phyloP scores from a whole-genome alignment of 2,113 vertebrate species.

The rat (Rattus norvegicus) region DNA sequence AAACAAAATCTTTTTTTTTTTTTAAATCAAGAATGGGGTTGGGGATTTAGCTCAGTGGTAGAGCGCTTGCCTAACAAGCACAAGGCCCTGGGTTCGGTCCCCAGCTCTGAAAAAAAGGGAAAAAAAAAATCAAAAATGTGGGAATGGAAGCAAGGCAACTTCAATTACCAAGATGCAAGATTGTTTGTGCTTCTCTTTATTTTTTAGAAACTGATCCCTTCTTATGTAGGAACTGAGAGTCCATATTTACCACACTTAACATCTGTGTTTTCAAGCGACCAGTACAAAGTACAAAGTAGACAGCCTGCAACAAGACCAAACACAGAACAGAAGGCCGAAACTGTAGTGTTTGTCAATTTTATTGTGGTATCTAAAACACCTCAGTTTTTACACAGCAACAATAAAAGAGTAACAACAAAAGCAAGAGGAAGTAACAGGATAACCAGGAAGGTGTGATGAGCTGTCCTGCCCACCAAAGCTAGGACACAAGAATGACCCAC shows the following conservation, averaged over 20 bases:
- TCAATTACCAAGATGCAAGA: neutral
- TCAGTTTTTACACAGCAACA: slow-evolving; percentile 34
- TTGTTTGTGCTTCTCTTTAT: neutral
- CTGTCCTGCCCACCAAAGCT: neutral
- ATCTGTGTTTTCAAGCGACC: neutral
- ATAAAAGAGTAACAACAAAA: neutral
- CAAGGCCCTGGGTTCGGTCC: too few relatives aligned
- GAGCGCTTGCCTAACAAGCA: too few relatives aligned
- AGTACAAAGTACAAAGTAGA: neutral
- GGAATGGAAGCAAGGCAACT: neutral
- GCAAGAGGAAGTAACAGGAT: neutral
- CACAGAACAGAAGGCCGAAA: slow-evolving; percentile 53
- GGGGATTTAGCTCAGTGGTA: too few relatives aligned
- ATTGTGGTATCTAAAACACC: slow-evolving; percentile 50
- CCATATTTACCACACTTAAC: neutral
- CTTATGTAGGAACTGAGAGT: neutral
- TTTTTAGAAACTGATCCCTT: slow-evolving; percentile 23
- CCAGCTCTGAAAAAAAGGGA: too few relatives aligned
- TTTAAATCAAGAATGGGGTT: neutral
- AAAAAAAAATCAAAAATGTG: neutral
- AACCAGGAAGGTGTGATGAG: neutral
- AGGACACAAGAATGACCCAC: neutral
- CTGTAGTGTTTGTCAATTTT: slow-evolving; percentile 15
- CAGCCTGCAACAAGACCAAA: neutral
- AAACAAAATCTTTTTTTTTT: too few relatives aligned